These are phyloP conservation scores for Neotoxoptera formosana DNA, from an alignment of 1,140 invertebrate species.

Conservation along the genomic window DNA sequence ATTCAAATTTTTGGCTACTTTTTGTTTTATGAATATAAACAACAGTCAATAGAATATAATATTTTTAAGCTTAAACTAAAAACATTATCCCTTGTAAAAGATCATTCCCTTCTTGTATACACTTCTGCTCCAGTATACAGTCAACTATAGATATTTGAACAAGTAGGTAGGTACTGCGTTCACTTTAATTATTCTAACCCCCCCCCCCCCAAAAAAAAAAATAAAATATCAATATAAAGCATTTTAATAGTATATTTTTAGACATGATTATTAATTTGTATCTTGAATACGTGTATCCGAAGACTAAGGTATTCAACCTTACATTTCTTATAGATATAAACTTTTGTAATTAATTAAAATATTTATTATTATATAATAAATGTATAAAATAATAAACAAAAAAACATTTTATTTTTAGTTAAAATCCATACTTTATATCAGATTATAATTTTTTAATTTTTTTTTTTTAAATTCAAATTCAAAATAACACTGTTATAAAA, in stretches of 20 bases:
- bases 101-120: not conserved
- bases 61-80: too few relatives aligned
- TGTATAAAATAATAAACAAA: too few relatives aligned
- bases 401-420: not conserved
- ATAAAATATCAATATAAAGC: not conserved
- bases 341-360: not conserved
- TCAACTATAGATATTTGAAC: not conserved
- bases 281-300: too few relatives aligned
- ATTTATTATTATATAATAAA: not conserved
- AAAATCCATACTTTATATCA: not conserved
- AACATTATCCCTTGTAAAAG: too few relatives aligned
- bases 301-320: too few relatives aligned
- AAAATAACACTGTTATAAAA: not conserved
- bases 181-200: not conserved
- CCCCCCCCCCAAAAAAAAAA: not conserved
- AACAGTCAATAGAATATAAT: too few relatives aligned
- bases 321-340: not conserved
- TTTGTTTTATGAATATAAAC: too few relatives aligned
- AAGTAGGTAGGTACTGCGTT: not conserved
- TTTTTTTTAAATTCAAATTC: not conserved
- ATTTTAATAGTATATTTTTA: too few relatives aligned
- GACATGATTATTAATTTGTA: too few relatives aligned
- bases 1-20: too few relatives aligned
- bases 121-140: not conserved
- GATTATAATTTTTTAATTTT: not conserved